phyloP scores from a whole-genome alignment of 2,888 invertebrate genomes.

The Calameuta filiformis region DNA sequence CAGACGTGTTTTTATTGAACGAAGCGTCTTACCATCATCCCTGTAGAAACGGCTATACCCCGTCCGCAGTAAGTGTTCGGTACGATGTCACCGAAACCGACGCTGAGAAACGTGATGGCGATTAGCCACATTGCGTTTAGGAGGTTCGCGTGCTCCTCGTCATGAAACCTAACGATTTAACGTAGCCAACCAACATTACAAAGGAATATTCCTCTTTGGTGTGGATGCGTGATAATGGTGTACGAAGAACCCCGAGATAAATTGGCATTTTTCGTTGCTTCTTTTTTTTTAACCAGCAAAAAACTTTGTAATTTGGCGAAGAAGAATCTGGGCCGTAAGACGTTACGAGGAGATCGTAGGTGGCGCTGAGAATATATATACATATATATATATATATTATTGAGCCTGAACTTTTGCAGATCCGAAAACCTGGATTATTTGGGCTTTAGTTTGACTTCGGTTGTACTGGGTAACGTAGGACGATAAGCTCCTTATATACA shows the following conservation, averaged over 20 bases:
- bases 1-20: not conserved
- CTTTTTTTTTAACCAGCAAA: no score
- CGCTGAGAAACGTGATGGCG: slow-evolving; percentile 99
- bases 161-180: slow-evolving; percentile 84
- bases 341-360: no score
- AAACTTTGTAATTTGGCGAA: no score
- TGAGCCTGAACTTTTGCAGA: no score
- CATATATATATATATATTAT: no score
- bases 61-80: slow-evolving; percentile 99
- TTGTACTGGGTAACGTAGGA: no score
- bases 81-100: slow-evolving; percentile 99
- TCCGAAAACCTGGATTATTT: no score
- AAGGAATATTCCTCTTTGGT: slow-evolving; percentile 3
- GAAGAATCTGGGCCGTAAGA: no score
- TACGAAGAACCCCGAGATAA: slow-evolving; percentile 17
- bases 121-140: slow-evolving; percentile 99
- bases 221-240: slow-evolving; percentile 13
- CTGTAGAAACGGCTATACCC: slow-evolving; percentile 98
- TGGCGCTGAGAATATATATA: no score
- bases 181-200: slow-evolving; percentile 13
- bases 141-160: slow-evolving; percentile 98
- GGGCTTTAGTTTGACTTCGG: no score
- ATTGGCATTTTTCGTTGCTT: no score
- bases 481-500: no score
- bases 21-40: slow-evolving; percentile 92